Conservation (phyloP, 2,888 invertebrate species). For the Leptinotarsa haldemani region DNA sequence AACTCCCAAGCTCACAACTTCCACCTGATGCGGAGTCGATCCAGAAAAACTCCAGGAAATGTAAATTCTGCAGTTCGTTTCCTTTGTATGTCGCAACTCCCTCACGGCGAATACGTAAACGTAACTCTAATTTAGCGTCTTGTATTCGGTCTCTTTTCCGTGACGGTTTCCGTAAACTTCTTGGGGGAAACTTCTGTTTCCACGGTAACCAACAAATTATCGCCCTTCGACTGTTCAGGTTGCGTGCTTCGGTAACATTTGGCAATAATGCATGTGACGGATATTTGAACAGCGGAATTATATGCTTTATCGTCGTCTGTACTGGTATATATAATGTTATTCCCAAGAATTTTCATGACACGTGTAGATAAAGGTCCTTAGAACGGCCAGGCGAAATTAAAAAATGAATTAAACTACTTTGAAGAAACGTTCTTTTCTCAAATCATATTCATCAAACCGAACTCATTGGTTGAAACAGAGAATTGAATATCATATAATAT, state of each 20-base stretch:
- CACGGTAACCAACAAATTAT: constrained; percentile 52
- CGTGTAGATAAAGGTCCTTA: neutral
- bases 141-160: constrained; percentile 5
- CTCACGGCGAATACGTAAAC: constrained; percentile 9
- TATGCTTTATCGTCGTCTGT: constrained; percentile 8
- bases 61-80: constrained; percentile 14
- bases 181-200: constrained; percentile 48
- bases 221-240: constrained; percentile 35
- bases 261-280: constrained; percentile 14
- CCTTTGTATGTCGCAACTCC: constrained; percentile 13
- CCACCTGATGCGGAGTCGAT: constrained; percentile 2
- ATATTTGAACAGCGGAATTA: constrained; percentile 8
- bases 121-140: constrained; percentile 3
- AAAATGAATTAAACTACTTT: neutral
- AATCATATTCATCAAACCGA: too few species aligned
- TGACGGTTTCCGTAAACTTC: constrained; percentile 28
- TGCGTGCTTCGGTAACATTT: constrained; percentile 34
- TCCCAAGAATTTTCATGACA: neutral
- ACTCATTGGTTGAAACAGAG: too few species aligned
- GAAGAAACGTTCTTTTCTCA: neutral
- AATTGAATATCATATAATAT: too few species aligned
- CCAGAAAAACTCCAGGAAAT: constrained; percentile 12
- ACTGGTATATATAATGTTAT: neutral
- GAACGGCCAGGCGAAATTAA: neutral
- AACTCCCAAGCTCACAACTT: constrained; percentile 1